Percentiles rank a stretch among this genome's conserved stretches.
Conservation (phyloP, 2,113 vertebrate genomes). For the Vicugna pacos region DNA sequence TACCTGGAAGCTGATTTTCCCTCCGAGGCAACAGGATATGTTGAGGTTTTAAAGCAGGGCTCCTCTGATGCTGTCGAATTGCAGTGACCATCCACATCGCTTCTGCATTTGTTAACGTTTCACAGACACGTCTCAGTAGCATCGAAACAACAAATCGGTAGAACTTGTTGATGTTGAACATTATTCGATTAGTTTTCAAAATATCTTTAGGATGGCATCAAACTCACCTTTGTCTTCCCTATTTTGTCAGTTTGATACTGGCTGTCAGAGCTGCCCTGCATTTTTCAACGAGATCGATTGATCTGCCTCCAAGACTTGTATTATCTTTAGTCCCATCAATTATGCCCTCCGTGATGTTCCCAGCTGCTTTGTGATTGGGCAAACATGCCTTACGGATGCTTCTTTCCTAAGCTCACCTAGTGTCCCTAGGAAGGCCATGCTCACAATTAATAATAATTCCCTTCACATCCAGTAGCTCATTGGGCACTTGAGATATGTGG, state of each 20-base stretch:
- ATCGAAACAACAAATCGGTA: neutral
- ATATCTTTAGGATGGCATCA: neutral
- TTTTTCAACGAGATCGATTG: neutral
- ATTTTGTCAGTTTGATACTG: constrained; percentile 1
- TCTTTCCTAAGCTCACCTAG: neutral
- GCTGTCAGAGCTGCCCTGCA: neutral
- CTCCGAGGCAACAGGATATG: neutral
- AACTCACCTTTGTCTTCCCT: neutral
- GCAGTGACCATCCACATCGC: too few species aligned
- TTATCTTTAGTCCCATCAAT: neutral
- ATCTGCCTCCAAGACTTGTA: neutral
- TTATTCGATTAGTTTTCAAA: neutral
- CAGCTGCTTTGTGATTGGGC: neutral
- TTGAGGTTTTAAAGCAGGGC: neutral
- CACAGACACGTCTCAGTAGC: neutral
- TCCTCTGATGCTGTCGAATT: neutral
- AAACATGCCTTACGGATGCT: neutral
- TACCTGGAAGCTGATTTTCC: neutral
- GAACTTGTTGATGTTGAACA: neutral
- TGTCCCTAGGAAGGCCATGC: neutral
- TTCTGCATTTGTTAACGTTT: neutral
- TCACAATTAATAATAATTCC: neutral
- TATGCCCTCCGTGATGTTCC: neutral
- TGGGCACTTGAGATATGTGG: neutral
- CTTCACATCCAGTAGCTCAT: too few species aligned